Evolutionary conservation across 2,797 vertebrate species (phyloP), one percentile per base, ranked within the genome.

Genomic region (Epinephelus awoara): DNA sequence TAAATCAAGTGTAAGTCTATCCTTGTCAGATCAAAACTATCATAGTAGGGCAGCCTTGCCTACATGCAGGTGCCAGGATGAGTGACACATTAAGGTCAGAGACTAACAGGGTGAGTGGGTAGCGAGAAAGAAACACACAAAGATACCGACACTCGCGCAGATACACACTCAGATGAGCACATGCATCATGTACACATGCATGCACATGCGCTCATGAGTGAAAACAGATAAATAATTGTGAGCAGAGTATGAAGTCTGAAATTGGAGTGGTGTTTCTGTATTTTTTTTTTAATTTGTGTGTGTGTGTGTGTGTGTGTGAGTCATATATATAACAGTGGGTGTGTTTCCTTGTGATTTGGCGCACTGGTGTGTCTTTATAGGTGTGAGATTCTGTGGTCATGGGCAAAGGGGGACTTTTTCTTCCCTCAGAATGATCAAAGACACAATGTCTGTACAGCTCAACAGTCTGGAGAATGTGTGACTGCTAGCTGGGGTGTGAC

Each of bases 21-120:
- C 87, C 86, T 83, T 92, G 91, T 95, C 91, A 93, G 84, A 94
- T 93, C 92, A 92, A 82, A 93, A 91, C 83, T 85, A 89, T 88
- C 88, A 86, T 91, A 75, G 84, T 82, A 77, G 88, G 89, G 86
- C 86, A 86, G 79, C 59, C 55, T 86, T 83, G 86, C 86, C 84
- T 85, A 91, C 88, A 92, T 85, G 80, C 88, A 92, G 90, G 89
- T 93, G 88, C 83, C 74, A 77, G 62, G 64, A 89, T 92, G 93
- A 93, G 62, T 91, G 91, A 92, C 90, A 90, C 86, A 92, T 92
- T 92, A 90, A 85, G 92, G 92, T 93, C 91, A 88, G 83, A 79
- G 79, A 82, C 77, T 71, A 84, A 89, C 72, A 69, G 54, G 69
- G n/a, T 64, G 84, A 80, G 62, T 52, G 49, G 80, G 67, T 79